Base-by-base conservation (phyloP, 2,888 invertebrate genomes). In the Ophion costatus region DNA sequence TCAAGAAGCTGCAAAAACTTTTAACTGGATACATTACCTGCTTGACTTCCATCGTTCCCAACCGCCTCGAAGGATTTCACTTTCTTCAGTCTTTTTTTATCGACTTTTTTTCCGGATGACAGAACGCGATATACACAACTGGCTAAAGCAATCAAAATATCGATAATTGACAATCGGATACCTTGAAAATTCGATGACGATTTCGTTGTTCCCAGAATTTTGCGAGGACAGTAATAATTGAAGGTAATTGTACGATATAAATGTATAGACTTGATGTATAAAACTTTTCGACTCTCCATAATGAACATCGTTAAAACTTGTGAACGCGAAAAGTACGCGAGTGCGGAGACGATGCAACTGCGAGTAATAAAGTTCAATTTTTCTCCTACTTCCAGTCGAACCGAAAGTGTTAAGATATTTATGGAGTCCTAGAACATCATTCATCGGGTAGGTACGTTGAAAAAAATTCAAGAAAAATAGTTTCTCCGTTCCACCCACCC, bases 1-100 rank as follows among this genome's bases (percentile, higher is more conserved):
- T 51, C 85, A 82, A 86, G 87, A 88, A 89, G 89, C 89, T 89
- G 89, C 77, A 88, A 89, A 92, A 93, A 93, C 91, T 93, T 93
- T 93, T 93, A 93, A 93, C 92, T 92, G 91, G 92, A 92, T 93
- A 93, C 91, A 91, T 92, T 92, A 92, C 91, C 90, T 91, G 90
- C 89, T 89, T 90, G 90, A 91, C 91, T 92, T 90, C 90, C 89
- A 79, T 82, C 90, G 88, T 88, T 33, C 64, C 38, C 17, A 76
- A 45, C 57, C 70, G 69, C 33, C 78, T 70, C 69, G 61, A 63
- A 29, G 42, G 70, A 11, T 56, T 57, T 75, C 51, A 51, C 81
- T 71, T 73, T 64, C 80, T 33, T 73, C 56, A 51, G 17, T 74
- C 29, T 66, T 20, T 71, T 64, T 71, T 71, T 77, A 69, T 63